Conservation (phyloP, 2,113 vertebrate species). For the Saimiri boliviensis region DNA sequence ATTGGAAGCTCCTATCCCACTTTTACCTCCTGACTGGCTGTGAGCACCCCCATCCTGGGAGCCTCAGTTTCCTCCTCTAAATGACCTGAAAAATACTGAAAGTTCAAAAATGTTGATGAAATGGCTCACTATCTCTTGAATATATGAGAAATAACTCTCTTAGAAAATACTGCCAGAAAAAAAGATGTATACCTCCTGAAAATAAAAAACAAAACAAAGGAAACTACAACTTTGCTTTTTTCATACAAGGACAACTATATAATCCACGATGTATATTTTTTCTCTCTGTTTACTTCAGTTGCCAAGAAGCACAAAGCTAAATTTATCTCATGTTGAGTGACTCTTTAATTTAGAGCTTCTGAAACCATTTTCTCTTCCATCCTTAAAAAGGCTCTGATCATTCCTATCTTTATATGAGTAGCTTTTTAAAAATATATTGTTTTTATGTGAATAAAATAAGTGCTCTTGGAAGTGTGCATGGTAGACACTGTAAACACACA, state of each 20-base stretch:
- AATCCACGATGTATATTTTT: background rate
- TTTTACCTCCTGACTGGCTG: background rate
- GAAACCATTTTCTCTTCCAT: background rate
- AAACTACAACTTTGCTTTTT: background rate
- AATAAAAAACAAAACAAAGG: background rate
- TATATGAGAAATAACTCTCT: background rate
- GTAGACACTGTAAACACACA: background rate
- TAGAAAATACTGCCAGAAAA: background rate
- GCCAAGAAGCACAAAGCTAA: slow-evolving; percentile 42
- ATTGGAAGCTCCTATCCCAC: background rate
- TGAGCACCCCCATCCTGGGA: background rate
- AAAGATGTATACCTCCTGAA: background rate
- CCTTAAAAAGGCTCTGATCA: background rate
- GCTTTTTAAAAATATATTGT: background rate
- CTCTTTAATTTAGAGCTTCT: background rate
- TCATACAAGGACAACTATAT: background rate
- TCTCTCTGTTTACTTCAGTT: slow-evolving; percentile 9
- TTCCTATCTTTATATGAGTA: slow-evolving; percentile 7
- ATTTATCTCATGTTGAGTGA: background rate
- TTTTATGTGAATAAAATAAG: slow-evolving; percentile 44
- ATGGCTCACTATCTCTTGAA: background rate
- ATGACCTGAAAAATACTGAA: background rate
- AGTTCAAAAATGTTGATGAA: background rate
- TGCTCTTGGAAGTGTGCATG: background rate
- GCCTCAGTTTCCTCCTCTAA: background rate